Evolutionary conservation across 2,888 invertebrate species (phyloP).

Genomic region (Eupeodes latifasciatus): DNA sequence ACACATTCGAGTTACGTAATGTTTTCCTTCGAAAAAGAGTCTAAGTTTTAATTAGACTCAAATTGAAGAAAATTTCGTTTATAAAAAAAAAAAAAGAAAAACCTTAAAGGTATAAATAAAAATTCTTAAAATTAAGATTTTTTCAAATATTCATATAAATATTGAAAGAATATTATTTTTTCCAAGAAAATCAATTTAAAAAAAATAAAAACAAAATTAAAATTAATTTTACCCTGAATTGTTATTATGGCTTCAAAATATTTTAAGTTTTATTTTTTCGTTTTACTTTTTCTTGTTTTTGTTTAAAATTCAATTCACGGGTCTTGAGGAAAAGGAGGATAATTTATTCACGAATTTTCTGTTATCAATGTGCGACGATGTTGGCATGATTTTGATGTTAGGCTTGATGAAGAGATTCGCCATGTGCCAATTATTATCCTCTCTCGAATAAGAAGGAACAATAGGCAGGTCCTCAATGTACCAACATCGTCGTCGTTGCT

Average conservation of each 20-base stretch:
- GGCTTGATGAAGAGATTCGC: constrained; percentile 42
- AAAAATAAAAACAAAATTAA: constrained; percentile 18
- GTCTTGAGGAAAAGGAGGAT: neutral
- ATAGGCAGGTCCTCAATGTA: constrained; percentile 29
- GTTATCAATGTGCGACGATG: constrained; percentile 10
- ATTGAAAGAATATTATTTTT: constrained; percentile 53
- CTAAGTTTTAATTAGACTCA: constrained; percentile 66
- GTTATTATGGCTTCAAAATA: constrained; percentile 66
- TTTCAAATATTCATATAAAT: neutral
- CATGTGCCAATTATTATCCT: constrained; percentile 58
- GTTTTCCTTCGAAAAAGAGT: constrained; percentile 62
- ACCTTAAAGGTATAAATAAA: neutral
- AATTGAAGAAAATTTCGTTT: constrained; percentile 72
- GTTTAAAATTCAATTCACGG: constrained; percentile 23
- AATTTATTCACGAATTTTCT: constrained; percentile 47
- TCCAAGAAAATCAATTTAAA: constrained; percentile 68
- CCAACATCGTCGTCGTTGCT: neutral
- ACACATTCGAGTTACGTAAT: neutral
- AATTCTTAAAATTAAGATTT: constrained; percentile 62
- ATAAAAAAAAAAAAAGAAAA: constrained; percentile 26
- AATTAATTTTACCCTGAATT: constrained; percentile 64
- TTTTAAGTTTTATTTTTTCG: constrained; percentile 23
- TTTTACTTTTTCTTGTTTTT: neutral
- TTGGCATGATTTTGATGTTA: constrained; percentile 8
- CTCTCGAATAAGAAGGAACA: constrained; percentile 42